Conservation (phyloP, 2,888 invertebrate species). For the Hipparchia sbordonii region DNA sequence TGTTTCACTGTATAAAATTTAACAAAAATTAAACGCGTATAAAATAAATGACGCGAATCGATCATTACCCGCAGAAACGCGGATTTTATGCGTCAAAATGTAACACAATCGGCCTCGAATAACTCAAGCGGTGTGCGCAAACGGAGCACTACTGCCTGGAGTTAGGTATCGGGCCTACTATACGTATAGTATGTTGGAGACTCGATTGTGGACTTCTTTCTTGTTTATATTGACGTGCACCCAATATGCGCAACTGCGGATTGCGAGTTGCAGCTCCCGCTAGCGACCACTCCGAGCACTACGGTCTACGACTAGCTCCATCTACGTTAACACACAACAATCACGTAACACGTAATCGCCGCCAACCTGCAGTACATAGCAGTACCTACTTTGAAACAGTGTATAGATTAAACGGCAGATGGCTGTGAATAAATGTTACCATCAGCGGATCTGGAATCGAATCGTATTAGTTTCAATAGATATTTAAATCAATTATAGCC, state of each 20-base stretch:
- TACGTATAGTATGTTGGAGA: constrained; percentile 59
- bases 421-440: background rate
- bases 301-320: constrained; percentile 44
- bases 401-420: background rate
- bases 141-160: constrained; percentile 65
- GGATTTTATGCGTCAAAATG: constrained; percentile 58
- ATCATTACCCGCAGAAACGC: constrained; percentile 65
- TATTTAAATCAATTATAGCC: too few relatives aligned
- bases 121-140: constrained; percentile 70
- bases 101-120: constrained; percentile 68
- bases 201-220: constrained; percentile 62
- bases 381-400: background rate
- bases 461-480: too few relatives aligned
- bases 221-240: constrained; percentile 77
- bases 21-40: constrained; percentile 47
- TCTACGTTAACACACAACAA: constrained; percentile 37
- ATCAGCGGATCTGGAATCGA: background rate
- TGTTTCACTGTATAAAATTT: constrained; percentile 57
- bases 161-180: constrained; percentile 58
- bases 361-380: background rate
- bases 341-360: background rate
- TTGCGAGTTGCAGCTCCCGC: constrained; percentile 50
- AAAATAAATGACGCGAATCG: constrained; percentile 57
- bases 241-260: constrained; percentile 62
- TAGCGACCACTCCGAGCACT: constrained; percentile 40